Conservation (phyloP, 1,140 invertebrate species). For the Ganaspis sp. region DNA sequence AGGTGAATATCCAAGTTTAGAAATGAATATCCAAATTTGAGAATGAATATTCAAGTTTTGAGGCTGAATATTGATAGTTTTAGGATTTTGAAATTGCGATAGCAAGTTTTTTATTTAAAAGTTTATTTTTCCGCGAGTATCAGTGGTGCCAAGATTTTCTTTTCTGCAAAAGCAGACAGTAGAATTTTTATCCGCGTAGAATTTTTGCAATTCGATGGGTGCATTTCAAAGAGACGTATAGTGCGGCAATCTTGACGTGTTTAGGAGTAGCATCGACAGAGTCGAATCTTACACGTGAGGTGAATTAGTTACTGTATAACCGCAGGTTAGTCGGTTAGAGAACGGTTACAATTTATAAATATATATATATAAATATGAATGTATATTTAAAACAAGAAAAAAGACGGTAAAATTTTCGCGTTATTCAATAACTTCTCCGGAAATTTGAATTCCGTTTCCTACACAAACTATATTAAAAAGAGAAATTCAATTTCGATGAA, state of each 20-base stretch:
- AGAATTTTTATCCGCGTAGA: neutral
- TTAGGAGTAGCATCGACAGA: conserved; percentile 36
- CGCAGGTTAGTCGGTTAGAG: conserved; percentile 60
- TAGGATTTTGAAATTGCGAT: neutral
- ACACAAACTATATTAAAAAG: conserved; percentile 19
- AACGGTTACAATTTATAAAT: conserved; percentile 51
- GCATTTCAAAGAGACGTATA: neutral
- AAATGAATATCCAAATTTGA: no score
- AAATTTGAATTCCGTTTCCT: conserved; percentile 34
- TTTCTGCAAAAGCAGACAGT: neutral
- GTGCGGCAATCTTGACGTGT: conserved; percentile 28
- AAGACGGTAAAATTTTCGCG: neutral
- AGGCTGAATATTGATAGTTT: neutral
- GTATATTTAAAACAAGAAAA: conserved; percentile 12
- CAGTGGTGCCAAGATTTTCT: conserved; percentile 19
- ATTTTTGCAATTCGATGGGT: conserved; percentile 16
- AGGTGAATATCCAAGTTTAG: no score
- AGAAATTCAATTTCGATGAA: conserved; percentile 33
- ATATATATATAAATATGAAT: conserved; percentile 28
- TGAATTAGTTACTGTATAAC: conserved; percentile 60
- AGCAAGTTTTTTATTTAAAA: neutral
- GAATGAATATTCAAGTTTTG: neutral
- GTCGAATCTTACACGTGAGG: conserved; percentile 37
- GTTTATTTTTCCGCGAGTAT: conserved; percentile 15
- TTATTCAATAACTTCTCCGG: neutral